Percentiles rank a stretch among this genome's conserved stretches.
phyloP scores from a whole-genome alignment of 1,140 invertebrate species.

The Oscheius sp. region DNA sequence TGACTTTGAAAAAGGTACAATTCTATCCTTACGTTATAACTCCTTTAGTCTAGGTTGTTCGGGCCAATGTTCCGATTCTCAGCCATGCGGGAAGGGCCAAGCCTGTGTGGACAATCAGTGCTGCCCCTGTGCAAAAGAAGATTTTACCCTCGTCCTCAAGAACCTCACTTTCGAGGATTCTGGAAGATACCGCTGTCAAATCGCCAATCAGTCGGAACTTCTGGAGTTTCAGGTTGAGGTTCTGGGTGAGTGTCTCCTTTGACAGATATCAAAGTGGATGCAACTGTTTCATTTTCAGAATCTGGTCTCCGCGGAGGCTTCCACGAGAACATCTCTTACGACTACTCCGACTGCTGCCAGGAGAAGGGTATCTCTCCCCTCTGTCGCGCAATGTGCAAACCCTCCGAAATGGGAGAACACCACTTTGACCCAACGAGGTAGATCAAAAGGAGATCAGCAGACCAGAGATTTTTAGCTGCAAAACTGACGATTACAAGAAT shows the following conservation, averaged over 20 bases:
- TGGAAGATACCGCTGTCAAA: constrained; percentile 42
- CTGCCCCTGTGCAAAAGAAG: constrained; percentile 36
- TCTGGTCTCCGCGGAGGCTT: constrained; percentile 41
- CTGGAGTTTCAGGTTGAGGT: constrained; percentile 46
- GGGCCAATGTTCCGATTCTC: constrained; percentile 28
- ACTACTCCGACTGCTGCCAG: constrained; percentile 44
- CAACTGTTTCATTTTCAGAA: constrained; percentile 28
- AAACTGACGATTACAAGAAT: constrained; percentile 46
- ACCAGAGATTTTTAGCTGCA: constrained; percentile 32
- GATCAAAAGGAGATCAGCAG: neutral
- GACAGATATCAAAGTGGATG: neutral
- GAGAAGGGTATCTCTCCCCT: constrained; percentile 42
- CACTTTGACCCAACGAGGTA: constrained; percentile 43
- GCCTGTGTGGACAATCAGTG: constrained; percentile 41
- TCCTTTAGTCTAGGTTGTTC: constrained; percentile 20
- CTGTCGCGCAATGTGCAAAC: constrained; percentile 44
- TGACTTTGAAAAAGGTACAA: constrained; percentile 26
- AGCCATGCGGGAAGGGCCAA: constrained; percentile 32
- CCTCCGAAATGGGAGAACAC: constrained; percentile 36
- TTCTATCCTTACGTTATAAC: neutral
- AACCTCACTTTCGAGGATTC: constrained; percentile 44
- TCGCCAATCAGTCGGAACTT: constrained; percentile 36
- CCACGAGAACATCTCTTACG: constrained; percentile 45
- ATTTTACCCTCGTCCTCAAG: constrained; percentile 39
- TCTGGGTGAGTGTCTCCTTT: constrained; percentile 23